Base-by-base conservation (phyloP, 2,797 vertebrate species). In the Graptemys geographica region DNA sequence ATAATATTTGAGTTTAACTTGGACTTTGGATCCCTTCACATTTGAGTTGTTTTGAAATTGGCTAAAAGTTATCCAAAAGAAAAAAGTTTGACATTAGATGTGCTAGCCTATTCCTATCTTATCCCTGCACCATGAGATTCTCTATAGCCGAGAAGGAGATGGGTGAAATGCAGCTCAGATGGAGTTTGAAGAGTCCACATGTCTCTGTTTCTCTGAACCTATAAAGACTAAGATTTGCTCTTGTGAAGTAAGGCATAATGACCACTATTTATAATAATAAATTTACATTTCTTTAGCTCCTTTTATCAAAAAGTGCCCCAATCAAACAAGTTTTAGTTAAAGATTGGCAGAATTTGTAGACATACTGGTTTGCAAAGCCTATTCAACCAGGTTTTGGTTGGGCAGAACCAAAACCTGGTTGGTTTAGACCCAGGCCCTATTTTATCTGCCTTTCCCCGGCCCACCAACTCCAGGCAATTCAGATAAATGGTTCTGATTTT, bases 1-100 rank as follows among this genome's bases (percentile, higher is more conserved):
- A 95, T 94, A 96, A 79, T 91, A 91, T 79, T 90, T 83, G 83
- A 95, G 52, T 86, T 92, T 84, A 16, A 90, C 55, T 19, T 96
- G 96, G 93, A 90, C 79, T 91, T 92, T 86, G 87, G 59, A 92
- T 92, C 84, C 33, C 59, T 1, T 78, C 76, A 86, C 51, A 93
- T 49, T 55, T 90, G 62, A 92, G 84, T 91, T 94, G 79, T 94
- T 92, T 90, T 95, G 81, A 96, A 87, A 65, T 87, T 44, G 85
- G 74, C 4, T 91, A 92, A 92, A 94, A 93, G 44, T 11, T 89
- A 83, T 84, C 80, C 88, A 81, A 83, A 92, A 90, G 65, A 82
- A 88, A 84, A 94, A 94, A 87, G 28, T 28, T 76, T 90, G 65
- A 87, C 6, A 74, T 31, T 31, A 86, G 21, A 23, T 27, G 11